These are phyloP conservation scores for Epizoanthus fatuus DNA, from an alignment of 92 coral and sea anemone species.

Conservation along the genomic window DNA sequence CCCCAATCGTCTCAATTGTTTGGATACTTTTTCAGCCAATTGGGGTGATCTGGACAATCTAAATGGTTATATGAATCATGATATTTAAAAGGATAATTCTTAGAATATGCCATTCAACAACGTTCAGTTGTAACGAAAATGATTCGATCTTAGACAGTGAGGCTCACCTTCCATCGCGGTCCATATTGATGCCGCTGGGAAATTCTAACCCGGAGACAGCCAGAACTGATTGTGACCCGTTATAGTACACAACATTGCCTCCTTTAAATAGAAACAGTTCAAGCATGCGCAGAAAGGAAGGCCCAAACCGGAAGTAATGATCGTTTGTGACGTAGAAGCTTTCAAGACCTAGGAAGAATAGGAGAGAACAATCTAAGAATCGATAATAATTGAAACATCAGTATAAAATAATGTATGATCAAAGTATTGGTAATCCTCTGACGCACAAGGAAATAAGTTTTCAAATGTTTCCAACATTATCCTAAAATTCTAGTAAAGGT, in stretches of 20 bases:
- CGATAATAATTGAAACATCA: too few species aligned
- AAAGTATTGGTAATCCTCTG: too few species aligned
- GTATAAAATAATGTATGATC: too few species aligned
- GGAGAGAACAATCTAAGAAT: background rate
- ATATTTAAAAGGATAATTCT: too few species aligned
- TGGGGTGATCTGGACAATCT: too few species aligned
- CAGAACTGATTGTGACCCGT: background rate
- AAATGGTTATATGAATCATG: too few species aligned
- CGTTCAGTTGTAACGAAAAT: background rate
- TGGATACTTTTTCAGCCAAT: too few species aligned
- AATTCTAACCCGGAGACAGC: background rate
- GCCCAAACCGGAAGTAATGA: background rate
- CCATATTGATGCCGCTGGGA: background rate
- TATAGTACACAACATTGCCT: background rate
- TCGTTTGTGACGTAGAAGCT: conserved; percentile 87
- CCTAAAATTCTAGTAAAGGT: too few species aligned
- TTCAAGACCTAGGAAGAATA: conserved; percentile 21
- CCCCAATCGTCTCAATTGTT: too few species aligned
- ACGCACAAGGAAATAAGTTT: too few species aligned
- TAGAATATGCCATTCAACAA: background rate
- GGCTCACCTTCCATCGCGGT: background rate
- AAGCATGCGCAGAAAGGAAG: conserved; percentile 48
- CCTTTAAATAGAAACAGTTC: conserved; percentile 22
- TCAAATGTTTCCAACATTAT: too few species aligned
- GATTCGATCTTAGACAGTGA: background rate